Conservation (phyloP, 2,797 vertebrate genomes). For the Todus mexicanus region DNA sequence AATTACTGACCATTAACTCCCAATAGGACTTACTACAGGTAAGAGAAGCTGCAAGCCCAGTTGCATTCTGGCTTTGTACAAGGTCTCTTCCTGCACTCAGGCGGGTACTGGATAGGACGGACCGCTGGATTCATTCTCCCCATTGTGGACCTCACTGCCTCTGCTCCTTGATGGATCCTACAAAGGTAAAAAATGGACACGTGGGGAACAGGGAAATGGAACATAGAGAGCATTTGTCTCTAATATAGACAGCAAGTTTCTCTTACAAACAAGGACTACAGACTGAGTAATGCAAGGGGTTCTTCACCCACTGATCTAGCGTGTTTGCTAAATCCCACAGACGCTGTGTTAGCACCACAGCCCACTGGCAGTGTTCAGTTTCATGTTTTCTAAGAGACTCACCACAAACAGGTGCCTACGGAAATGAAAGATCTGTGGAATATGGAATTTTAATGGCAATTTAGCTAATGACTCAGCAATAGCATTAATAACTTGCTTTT, state of each 20-base stretch:
- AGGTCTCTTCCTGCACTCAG: not conserved
- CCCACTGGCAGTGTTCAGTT: not conserved
- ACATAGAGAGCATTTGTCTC: not conserved
- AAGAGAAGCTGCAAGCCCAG: not conserved
- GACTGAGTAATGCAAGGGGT: not conserved
- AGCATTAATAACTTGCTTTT: not conserved
- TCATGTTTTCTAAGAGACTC: fast-evolving
- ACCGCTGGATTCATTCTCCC: not conserved
- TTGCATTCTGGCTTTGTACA: not conserved
- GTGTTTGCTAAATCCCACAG: not conserved
- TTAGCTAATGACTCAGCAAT: not conserved
- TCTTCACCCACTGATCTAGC: not conserved
- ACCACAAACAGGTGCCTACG: not conserved
- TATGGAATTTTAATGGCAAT: not conserved
- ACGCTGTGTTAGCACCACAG: not conserved
- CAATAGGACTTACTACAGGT: not conserved
- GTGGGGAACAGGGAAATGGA: not conserved
- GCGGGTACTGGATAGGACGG: not conserved
- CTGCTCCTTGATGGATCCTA: not conserved
- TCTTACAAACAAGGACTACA: not conserved
- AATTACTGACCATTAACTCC: not conserved
- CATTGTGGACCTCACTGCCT: not conserved
- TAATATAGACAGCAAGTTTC: not conserved
- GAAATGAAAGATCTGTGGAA: not conserved
- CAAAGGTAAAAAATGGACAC: not conserved